A percentile compares a stretch with the other conserved stretches of the same genome.
Evolutionary conservation across 2,113 vertebrate genomes (phyloP).

Genomic region (Stercorarius parasiticus): DNA sequence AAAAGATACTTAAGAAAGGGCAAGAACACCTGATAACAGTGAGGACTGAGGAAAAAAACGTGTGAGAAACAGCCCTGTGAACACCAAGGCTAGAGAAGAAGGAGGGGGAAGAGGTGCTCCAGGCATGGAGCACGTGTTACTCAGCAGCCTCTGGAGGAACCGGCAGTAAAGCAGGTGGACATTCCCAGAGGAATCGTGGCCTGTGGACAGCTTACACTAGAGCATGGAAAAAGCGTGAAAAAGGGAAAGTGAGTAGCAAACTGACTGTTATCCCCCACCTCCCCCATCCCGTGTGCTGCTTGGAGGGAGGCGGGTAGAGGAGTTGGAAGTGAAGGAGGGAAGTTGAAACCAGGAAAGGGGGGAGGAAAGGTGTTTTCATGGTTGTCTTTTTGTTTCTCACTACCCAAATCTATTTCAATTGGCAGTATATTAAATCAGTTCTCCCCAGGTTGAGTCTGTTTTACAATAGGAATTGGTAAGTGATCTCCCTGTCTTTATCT

Average conservation of each 20-base stretch:
- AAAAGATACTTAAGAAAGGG: background rate
- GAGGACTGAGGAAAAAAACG: background rate
- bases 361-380: background rate
- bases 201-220: background rate
- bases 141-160: background rate
- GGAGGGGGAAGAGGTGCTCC: too few relatives aligned
- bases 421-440: background rate
- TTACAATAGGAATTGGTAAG: background rate
- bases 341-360: background rate
- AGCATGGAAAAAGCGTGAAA: background rate
- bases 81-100: background rate
- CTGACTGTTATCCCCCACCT: rapidly evolving
- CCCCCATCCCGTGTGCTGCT: background rate
- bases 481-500: background rate
- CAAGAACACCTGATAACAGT: background rate
- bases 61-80: background rate
- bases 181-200: background rate
- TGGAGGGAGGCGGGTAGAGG: rapidly evolving
- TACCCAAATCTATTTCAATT: background rate
- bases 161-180: background rate
- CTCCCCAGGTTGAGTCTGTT: background rate
- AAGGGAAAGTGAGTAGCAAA: background rate
- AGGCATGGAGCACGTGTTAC: background rate
- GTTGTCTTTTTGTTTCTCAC: background rate
- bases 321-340: background rate